Base-by-base conservation (phyloP, 2,113 vertebrate species). In the Dipodomys ordii region DNA sequence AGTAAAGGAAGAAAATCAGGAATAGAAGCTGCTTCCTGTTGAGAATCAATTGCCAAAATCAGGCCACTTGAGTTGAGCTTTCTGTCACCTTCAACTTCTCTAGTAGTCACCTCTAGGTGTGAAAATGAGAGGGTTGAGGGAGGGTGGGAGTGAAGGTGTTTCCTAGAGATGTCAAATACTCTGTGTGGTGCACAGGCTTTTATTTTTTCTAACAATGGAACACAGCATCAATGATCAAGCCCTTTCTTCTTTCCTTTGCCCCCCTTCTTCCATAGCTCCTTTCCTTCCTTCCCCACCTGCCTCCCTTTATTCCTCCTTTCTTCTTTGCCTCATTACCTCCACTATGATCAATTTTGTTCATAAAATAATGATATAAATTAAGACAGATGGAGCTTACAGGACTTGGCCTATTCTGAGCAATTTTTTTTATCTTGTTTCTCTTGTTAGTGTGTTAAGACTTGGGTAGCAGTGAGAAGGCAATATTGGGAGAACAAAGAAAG, bases 21-120 rank as follows among this genome's bases (percentile, higher is more conserved):
- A 88, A 95, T 84, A 1, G 3, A 95, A 96, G 32, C 71, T 78
- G n/a, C 71, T 95, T 95, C 69, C 85, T 90, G 67, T 90, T 83
- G 88, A 65, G 32, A 94, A 95, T 90, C 46, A 90, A 79, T 76
- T 92, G 88, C 62, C 64, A 87, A 39, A 96, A 64, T 79, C 65
- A 77, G n/a, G 7, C 60, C 91, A 30, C 81, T 79, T 92, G 87
- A 27, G 72, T 68, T 90, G n/a, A 92, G 49, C 46, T 89, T 94
- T 87, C 83, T 91, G 92, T 96, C 90, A 92, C 92, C 85, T 94
- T 88, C 68, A 97, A 79, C 88, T 95, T 79, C 68, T 90, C 39
- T 62, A 88, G 60, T 57, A 74, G 49, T 81, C 90, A 83, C 65
- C 60, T 44, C 69, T 93, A 92, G 23, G 30, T 92, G 19, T 92